Base-by-base conservation (phyloP, 2,113 vertebrate species). In the Dicerorhinus sumatrensis region DNA sequence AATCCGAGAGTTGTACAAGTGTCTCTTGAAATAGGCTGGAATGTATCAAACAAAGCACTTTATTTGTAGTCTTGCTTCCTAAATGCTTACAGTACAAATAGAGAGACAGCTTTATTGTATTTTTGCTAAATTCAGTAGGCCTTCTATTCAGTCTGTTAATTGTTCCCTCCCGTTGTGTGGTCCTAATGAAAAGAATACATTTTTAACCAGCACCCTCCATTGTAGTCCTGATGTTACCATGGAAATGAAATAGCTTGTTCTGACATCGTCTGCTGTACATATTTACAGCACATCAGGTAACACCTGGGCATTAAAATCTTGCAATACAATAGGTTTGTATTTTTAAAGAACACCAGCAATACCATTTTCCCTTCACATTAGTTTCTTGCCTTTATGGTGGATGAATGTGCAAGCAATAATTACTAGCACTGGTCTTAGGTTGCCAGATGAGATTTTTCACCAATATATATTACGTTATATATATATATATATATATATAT, bases 101-200 rank as follows among this genome's bases (percentile, higher is more conserved):
- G 33, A 94, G 48, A 83, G 62, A 67, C 17, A 82, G 72, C 5
- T 36, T 89, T 92, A 94, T 95, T 97, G 33, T 89, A 20, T 16
- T 98, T 98, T 97, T 90, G 14, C 27, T 94, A 60, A 94, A 77
- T 97, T 97, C 81, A 95, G 94, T 96, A 96, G 79, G 31, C 75
- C 0, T 27, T 54, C 4, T 65, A 51, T 83, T 98, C 8, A 82
- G 67, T 46, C 54, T 56, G 58, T 63, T 96, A 94, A 97, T 97
- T 89, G 96, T 97, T 69, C 67, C 31, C 85, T 92, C 75, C 94
- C 89, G 25, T 97, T 96, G 31, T 96, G 96, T 97, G 58, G 9
- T 93, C 77, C 27, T 97, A 96, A 97, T 98, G 93, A 96, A 98
- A 98, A 95, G 65, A 97, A 95, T 90, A 79, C 95, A 94, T 98